Evolutionary conservation across 2,888 invertebrate species (phyloP).

Genomic region (Agelastica alni): DNA sequence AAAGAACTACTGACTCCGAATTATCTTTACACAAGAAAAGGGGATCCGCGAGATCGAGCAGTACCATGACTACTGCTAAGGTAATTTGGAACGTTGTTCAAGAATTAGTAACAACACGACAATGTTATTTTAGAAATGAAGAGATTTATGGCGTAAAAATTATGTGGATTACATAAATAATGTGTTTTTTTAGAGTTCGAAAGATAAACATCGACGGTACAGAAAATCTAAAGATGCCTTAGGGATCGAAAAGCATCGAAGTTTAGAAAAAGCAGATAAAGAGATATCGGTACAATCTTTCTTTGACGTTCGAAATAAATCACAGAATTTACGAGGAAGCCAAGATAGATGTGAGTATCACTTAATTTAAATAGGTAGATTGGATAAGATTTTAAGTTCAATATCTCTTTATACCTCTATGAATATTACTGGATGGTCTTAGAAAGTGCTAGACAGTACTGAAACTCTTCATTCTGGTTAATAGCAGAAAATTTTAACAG

Average conservation of each 20-base stretch:
- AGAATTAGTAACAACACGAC: too few relatives aligned
- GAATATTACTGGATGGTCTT: not conserved
- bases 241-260: constrained; percentile 5
- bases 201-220: constrained; percentile 24
- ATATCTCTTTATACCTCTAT: not conserved
- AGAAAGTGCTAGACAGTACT: too few relatives aligned
- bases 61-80: not conserved
- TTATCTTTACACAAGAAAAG: constrained; percentile 2
- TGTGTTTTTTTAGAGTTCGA: constrained; percentile 4
- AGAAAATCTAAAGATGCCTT: constrained; percentile 24
- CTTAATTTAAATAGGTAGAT: not conserved
- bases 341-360: constrained; percentile 16
- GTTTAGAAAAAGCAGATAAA: constrained; percentile 19
- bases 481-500: too few relatives aligned
- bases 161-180: too few relatives aligned
- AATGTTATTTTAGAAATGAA: too few relatives aligned
- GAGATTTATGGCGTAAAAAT: not conserved
- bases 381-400: not conserved
- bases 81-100: too few relatives aligned
- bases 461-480: too few relatives aligned
- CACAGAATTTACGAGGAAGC: not conserved
- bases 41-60: not conserved
- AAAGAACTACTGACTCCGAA: not conserved
- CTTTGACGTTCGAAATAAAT: not conserved
- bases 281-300: constrained; percentile 17